These are phyloP conservation scores for Bombus pyrosoma DNA, from an alignment of 1,140 invertebrate genomes.

Conservation along the genomic window DNA sequence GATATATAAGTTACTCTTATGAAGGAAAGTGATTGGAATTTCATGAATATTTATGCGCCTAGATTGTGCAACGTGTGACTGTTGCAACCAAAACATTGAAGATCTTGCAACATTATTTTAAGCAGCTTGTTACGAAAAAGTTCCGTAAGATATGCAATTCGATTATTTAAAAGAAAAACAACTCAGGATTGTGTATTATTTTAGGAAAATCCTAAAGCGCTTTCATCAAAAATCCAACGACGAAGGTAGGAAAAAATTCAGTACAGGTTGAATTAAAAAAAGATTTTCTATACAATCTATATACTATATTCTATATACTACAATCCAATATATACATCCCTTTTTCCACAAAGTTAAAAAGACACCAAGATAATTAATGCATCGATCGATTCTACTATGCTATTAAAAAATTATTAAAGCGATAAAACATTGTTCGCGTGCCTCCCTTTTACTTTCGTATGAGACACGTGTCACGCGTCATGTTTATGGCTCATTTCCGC, in stretches of 20 bases:
- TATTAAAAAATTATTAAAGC: neutral
- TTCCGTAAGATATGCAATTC: too few species aligned
- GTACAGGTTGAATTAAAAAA: neutral
- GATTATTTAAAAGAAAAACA: too few species aligned
- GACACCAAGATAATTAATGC: too few species aligned
- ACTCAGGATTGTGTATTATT: too few species aligned
- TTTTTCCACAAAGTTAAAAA: neutral
- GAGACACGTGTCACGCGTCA: slow-evolving; percentile 15
- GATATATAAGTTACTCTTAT: too few species aligned
- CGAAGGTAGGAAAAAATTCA: neutral
- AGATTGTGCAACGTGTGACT: too few species aligned
- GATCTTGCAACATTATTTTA: too few species aligned
- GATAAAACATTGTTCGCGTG: slow-evolving; percentile 5
- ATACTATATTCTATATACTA: too few species aligned
- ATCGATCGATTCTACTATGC: neutral
- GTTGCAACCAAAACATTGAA: neutral
- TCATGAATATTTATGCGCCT: neutral
- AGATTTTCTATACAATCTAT: neutral
- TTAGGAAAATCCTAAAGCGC: too few species aligned
- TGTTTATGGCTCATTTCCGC: slow-evolving; percentile 54
- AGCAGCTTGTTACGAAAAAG: too few species aligned
- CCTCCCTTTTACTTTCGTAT: neutral
- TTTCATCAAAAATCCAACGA: too few species aligned
- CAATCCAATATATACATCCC: neutral
- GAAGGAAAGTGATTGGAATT: neutral